Conservation (phyloP, 2,888 invertebrate species). For the Plebejus anna region DNA sequence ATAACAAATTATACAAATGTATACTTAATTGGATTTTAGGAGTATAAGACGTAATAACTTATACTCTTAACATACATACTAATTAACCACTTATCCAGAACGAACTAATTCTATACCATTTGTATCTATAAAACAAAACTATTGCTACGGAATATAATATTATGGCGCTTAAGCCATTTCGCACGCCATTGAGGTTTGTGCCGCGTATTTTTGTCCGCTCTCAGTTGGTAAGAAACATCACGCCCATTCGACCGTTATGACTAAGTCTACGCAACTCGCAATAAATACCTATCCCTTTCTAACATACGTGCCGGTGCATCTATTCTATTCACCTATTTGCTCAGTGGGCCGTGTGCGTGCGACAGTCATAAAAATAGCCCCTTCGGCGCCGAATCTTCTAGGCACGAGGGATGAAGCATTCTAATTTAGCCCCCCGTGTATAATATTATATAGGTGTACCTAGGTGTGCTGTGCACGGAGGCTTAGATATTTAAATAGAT, state of each 20-base stretch:
- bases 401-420: constrained; percentile 52
- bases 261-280: constrained; percentile 71
- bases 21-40: too few relatives aligned
- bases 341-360: constrained; percentile 77
- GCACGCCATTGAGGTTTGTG: constrained; percentile 68
- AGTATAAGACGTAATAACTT: background rate
- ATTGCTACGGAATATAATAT: background rate
- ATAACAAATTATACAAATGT: too few relatives aligned
- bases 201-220: constrained; percentile 78
- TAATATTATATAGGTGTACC: constrained; percentile 50
- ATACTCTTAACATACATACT: background rate
- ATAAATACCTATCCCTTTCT: constrained; percentile 68
- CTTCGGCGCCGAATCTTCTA: constrained; percentile 77
- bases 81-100: background rate
- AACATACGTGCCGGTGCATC: constrained; percentile 65
- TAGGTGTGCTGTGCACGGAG: constrained; percentile 50
- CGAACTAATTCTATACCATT: background rate
- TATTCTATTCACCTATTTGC: constrained; percentile 69
- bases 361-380: constrained; percentile 80
- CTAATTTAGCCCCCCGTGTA: constrained; percentile 72
- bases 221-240: constrained; percentile 79
- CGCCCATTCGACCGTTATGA: constrained; percentile 81
- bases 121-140: too few relatives aligned
- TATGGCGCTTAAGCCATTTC: constrained; percentile 59
- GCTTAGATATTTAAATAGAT: constrained; percentile 42